Conservation (phyloP, 2,888 invertebrate genomes). For the Drosophila colorata region DNA sequence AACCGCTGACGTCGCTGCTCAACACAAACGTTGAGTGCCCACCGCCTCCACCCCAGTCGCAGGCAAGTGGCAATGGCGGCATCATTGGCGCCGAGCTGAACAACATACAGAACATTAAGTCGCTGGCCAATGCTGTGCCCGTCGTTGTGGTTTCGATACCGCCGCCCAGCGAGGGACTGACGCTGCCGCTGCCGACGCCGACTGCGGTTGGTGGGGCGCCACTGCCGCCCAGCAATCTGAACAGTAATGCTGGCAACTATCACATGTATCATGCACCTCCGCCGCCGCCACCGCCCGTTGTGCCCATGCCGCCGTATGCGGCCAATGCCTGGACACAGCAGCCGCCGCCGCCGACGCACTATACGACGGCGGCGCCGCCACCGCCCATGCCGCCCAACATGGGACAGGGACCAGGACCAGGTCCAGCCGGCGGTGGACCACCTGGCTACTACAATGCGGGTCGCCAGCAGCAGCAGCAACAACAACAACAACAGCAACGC, state of each 20-base stretch:
- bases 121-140: conserved; percentile 74
- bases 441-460: conserved; percentile 59
- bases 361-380: conserved; percentile 50
- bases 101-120: conserved; percentile 81
- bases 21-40: conserved; percentile 22
- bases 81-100: conserved; percentile 61
- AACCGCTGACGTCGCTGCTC: conserved; percentile 22
- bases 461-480: conserved; percentile 56
- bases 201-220: conserved; percentile 32
- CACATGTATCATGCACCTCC: conserved; percentile 77
- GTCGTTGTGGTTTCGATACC: conserved; percentile 35
- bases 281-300: conserved; percentile 76
- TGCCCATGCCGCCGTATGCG: conserved; percentile 63
- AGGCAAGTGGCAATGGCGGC: conserved; percentile 47
- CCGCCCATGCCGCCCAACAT: conserved; percentile 62
- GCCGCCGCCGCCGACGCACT: conserved; percentile 61
- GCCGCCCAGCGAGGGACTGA: conserved; percentile 42
- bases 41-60: conserved; percentile 7
- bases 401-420: conserved; percentile 33
- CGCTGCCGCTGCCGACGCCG: conserved; percentile 47
- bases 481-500: conserved; percentile 55
- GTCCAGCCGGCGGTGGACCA: conserved; percentile 25
- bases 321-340: conserved; percentile 61
- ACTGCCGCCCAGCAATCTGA: conserved; percentile 39
- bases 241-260: conserved; percentile 55